Evolutionary conservation across 2,797 vertebrate species (phyloP).

Genomic region (Eutrigla gurnardus): DNA sequence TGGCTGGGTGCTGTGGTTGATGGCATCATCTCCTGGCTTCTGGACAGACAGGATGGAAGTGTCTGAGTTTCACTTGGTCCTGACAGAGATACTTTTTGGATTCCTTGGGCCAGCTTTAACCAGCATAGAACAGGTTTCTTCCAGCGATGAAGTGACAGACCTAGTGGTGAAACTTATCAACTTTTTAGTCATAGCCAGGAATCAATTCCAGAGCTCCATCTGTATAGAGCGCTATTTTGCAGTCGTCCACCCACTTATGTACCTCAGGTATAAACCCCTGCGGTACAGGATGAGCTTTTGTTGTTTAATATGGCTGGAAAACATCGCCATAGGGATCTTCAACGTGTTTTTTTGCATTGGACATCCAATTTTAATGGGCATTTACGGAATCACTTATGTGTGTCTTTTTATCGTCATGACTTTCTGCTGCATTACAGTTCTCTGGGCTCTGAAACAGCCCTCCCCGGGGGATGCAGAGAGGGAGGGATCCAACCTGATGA

Average conservation of each 20-base stretch:
- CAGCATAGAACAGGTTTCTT: background rate
- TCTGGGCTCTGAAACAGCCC: slow-evolving; percentile 13
- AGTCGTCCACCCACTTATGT: slow-evolving; percentile 49
- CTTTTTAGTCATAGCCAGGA: background rate
- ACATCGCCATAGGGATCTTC: background rate
- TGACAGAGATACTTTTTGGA: slow-evolving; percentile 1
- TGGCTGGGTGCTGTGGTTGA: slow-evolving; percentile 5
- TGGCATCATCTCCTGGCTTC: slow-evolving; percentile 4
- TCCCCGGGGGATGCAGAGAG: background rate
- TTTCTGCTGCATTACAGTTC: slow-evolving; percentile 5
- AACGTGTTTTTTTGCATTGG: background rate
- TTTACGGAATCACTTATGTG: background rate
- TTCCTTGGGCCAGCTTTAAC: background rate
- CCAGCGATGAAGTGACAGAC: accelerated
- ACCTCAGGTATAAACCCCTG: slow-evolving; percentile 47
- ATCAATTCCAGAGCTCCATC: slow-evolving; percentile 39
- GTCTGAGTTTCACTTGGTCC: slow-evolving; percentile 8
- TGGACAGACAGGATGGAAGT: slow-evolving; percentile 10
- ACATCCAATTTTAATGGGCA: accelerated
- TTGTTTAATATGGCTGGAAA: background rate
- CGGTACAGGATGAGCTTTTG: slow-evolving; percentile 35
- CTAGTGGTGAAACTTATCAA: accelerated
- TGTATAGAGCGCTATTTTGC: slow-evolving; percentile 55
- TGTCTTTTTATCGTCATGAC: background rate
- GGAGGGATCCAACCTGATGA: background rate